These are phyloP conservation scores for Cetoscarus ocellatus DNA, from an alignment of 2,797 vertebrate genomes.

Conservation along the genomic window DNA sequence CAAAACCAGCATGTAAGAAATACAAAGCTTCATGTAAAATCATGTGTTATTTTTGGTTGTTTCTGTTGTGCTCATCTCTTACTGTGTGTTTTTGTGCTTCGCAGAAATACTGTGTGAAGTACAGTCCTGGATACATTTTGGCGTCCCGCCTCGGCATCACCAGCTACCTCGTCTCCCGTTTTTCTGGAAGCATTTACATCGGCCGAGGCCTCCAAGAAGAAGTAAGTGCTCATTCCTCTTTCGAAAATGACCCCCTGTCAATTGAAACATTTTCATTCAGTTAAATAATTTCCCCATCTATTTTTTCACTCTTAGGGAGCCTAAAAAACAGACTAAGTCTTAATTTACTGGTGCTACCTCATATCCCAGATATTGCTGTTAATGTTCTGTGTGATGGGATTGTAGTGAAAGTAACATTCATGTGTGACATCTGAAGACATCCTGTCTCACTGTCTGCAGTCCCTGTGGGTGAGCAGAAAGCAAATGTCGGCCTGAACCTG, in stretches of 20 bases:
- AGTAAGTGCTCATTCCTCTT: conserved; percentile 84
- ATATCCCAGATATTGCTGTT: too few relatives aligned
- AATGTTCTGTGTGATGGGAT: too few relatives aligned
- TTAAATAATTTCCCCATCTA: too few relatives aligned
- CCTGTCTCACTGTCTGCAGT: conserved; percentile 72
- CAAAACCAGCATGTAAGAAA: conserved; percentile 97
- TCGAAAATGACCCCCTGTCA: too few relatives aligned
- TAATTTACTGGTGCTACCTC: too few relatives aligned
- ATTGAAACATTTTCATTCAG: too few relatives aligned
- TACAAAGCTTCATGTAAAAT: too few relatives aligned
- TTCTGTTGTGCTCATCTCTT: background rate
- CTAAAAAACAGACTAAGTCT: too few relatives aligned
- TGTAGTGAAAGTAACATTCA: background rate
- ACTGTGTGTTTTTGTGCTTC: conserved; percentile 32
- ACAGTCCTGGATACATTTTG: conserved; percentile 95
- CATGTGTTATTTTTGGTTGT: background rate
- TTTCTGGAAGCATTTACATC: conserved; percentile 98
- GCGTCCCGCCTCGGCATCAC: conserved; percentile 95
- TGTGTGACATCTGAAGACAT: background rate
- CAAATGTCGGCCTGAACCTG: conserved; percentile 95
- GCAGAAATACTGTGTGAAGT: conserved; percentile 97
- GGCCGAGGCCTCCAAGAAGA: conserved; percentile 96
- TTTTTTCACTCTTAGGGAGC: too few relatives aligned
- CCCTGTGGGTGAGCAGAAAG: conserved; percentile 96
- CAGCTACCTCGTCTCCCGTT: conserved; percentile 98